Evolutionary conservation across 2,888 invertebrate species (phyloP).

Genomic region (Cryptus armator): DNA sequence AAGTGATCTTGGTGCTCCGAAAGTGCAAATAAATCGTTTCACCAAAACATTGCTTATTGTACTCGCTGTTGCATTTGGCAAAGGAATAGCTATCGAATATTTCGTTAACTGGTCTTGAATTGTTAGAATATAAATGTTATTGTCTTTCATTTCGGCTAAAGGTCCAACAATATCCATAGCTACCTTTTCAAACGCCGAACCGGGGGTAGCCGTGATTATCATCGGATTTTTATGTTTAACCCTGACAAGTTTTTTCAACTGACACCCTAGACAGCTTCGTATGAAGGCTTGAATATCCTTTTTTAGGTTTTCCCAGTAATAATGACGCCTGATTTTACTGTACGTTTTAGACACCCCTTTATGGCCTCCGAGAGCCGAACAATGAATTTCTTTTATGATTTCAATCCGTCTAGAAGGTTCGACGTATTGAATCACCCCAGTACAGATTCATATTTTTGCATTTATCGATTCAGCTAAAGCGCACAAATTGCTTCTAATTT

Average conservation of each 20-base stretch:
- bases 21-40: background rate
- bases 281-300: slow-evolving; percentile 29
- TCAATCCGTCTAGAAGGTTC: background rate
- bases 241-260: slow-evolving; percentile 67
- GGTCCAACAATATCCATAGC: slow-evolving; percentile 56
- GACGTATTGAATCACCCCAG: slow-evolving; percentile 14
- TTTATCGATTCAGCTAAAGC: background rate
- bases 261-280: slow-evolving; percentile 65
- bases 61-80: background rate
- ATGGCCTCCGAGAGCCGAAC: slow-evolving; percentile 31
- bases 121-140: background rate
- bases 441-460: slow-evolving; percentile 31
- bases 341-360: slow-evolving; percentile 57
- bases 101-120: background rate
- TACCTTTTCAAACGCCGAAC: no score
- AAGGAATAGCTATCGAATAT: background rate
- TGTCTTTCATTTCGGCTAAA: background rate
- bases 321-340: slow-evolving; percentile 42
- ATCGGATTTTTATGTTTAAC: slow-evolving; percentile 29
- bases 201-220: no score
- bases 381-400: slow-evolving; percentile 27
- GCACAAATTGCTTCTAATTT: background rate
- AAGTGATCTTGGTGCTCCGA: slow-evolving; percentile 27
- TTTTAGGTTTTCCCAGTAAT: slow-evolving; percentile 53
- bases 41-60: slow-evolving; percentile 6